Base-by-base conservation (phyloP, 2,888 invertebrate species). In the Mantis religiosa region DNA sequence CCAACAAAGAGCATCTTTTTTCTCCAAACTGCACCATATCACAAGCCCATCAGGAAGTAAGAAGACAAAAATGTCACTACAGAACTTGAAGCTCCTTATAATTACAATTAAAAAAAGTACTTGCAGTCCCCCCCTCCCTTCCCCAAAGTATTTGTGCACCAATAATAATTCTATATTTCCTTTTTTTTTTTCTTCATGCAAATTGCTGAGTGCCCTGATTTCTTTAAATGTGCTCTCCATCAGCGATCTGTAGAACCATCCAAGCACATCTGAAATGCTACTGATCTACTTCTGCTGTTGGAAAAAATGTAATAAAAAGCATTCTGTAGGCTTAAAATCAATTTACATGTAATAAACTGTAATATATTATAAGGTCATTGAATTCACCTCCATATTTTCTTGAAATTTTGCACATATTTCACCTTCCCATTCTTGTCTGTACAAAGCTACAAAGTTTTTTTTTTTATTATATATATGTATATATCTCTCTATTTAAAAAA, bases 371-470 rank as follows among this genome's bases (percentile, higher is more conserved):
- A 86, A 86, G 30, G 28, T 20, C 34, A 41, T 82, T 87, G 54
- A 71, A 86, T 34, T 83, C 83, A 86, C 87, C 85, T 82, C 84
- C 87, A 34, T 28, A 34, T 30, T 85, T 89, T 88, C 87, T 88
- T 86, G 54, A 85, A 71, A 84, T 87, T 87, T 90, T 89, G 89
- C 90, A 90, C 89, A 87, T 87, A 81, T 87, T 86, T 85, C 85
- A 34, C 81, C 86, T 71, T 41, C 82, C 6, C 34, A 8, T 87
- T 82, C 88, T 85, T 85, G 87, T 89, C 90, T 90, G 90, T 89
- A 90, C 90, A 90, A 88, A 89, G 90, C 89, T 90, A 90, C 85
- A 89, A 89, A 71, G 54, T 71, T 71, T n/a, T n/a, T n/a, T n/a
- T n/a, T n/a, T n/a, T 71, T 89, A 90, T 87, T 86, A 87, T 87